Base-by-base conservation (phyloP, 2,888 invertebrate species). In the Pristionchus exspectatus region DNA sequence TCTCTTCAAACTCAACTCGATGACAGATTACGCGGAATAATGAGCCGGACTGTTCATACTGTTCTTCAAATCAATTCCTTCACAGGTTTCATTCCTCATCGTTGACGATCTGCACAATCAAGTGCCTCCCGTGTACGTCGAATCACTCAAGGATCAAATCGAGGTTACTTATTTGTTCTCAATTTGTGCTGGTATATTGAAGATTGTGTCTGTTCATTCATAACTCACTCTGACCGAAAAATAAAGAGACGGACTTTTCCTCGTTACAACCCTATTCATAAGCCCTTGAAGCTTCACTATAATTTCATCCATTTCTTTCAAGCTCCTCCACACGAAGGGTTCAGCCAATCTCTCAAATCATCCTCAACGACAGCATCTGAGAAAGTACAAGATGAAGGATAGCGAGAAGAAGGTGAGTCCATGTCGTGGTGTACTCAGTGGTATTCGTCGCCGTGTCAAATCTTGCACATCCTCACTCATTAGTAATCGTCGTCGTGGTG, bases 81-180 rank as follows among this genome's bases (percentile, higher is more conserved):
- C n/a, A 1, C 66, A 92, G 91, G 90, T 93, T 27, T 91, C 93
- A 14, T 92, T 92, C 90, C 89, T 93, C 27, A 93, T 94, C 56
- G 93, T 94, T 24, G 94, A 94, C 90, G 93, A 94, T 24, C 88
- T 94, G 16, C 94, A 94, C 91, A 93, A 92, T 89, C 93, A 94
- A 89, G 93, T 93, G 16, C 94, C 94, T 14, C 93, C 93, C 12
- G 93, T 93, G 14, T 93, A 93, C 90, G 92, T 93, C 21, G 93
- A 93, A 86, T 91, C 92, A 56, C 88, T 94, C 77, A 91, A 92
- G 44, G 93, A 93, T 44, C 91, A 92, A 50, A 92, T 93, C 30
- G 89, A 91, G 83, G 93, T 93, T 56, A 88, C 10, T 21, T 38
- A 3, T 0, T 74, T 63, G 16, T 86, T 77, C 38, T 33, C 44